Base-by-base conservation (phyloP, 35 echinoderm and acorn worm species). In the Eucidaris tribuloides region DNA sequence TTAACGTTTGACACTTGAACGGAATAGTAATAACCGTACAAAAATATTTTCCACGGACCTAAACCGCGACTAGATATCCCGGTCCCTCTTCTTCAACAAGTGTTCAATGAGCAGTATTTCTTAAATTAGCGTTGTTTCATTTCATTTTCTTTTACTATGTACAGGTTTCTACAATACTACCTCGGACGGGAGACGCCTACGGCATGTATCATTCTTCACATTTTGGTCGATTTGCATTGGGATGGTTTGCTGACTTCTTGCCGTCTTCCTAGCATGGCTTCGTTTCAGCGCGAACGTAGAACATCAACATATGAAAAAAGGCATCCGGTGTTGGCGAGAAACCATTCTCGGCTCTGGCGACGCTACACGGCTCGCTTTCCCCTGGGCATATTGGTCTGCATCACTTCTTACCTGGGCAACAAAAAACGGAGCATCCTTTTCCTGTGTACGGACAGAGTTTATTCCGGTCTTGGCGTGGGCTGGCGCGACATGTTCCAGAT, bases 131-230 rank as follows among this genome's bases (percentile, higher is more conserved):
- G n/a, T n/a, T n/a, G n/a, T n/a, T n/a, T n/a, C n/a, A n/a, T n/a
- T n/a, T n/a, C n/a, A n/a, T n/a, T n/a, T n/a, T n/a, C n/a, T n/a
- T n/a, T n/a, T n/a, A n/a, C n/a, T n/a, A n/a, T n/a, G n/a, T n/a
- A n/a, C n/a, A 28, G 90, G 90, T 22, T 81, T 82, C 77, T 85
- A 92, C 70, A 92, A 35, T 92, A 82, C 55, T 92, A 92, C 29
- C 79, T 92, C 27, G 80, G 65, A 7, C 84, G n/a, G 90, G 18
- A 65, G 38, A 3, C 65, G 68, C n/a, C n/a, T 87, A 62, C 48
- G 90, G 90, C 1, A 0, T 92, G 3, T 64, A 78, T 18, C 86
- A 92, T 55, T 28, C 81, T 1, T 63, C 82, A 9, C 77, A 83
- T 9, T 48, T 92, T 33, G 89, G 89, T 50, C 70, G 84, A 7